Conservation (phyloP, 2,888 invertebrate genomes). For the Agrypnus murinus region DNA sequence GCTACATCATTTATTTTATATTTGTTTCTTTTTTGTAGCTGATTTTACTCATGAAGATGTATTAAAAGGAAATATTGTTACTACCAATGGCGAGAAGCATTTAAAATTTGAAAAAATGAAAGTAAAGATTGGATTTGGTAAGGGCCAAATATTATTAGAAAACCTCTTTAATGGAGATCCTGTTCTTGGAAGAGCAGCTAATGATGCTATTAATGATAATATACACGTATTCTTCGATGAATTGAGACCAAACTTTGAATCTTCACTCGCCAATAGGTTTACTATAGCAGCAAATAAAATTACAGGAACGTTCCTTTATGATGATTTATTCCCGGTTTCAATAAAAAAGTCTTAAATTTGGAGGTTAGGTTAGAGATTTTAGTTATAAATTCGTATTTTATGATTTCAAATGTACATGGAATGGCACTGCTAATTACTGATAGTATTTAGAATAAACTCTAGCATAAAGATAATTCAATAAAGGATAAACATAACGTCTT, state of each 20-base stretch:
- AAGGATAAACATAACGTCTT: no score
- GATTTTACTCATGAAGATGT: conserved; percentile 79
- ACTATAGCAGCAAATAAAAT: conserved; percentile 82
- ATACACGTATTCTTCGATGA: conserved; percentile 79
- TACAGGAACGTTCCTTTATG: conserved; percentile 79
- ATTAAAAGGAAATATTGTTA: conserved; percentile 77
- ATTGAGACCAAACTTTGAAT: conserved; percentile 79
- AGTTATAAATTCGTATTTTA: no score
- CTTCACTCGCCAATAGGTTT: conserved; percentile 78
- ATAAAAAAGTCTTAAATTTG: no score
- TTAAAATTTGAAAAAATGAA: conserved; percentile 79
- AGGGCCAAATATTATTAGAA: conserved; percentile 76
- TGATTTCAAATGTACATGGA: no score
- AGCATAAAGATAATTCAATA: no score
- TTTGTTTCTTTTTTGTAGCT: conserved; percentile 71
- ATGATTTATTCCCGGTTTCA: conserved; percentile 82
- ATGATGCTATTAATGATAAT: conserved; percentile 80
- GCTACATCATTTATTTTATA: no score
- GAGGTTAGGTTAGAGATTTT: no score
- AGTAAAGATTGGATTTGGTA: conserved; percentile 76
- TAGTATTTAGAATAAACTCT: no score
- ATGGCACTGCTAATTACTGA: no score
- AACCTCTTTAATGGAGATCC: conserved; percentile 82
- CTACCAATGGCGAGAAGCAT: conserved; percentile 75
- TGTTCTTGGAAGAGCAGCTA: conserved; percentile 78